Conservation (phyloP, 2,797 vertebrate species). For the Anguilla megastoma region DNA sequence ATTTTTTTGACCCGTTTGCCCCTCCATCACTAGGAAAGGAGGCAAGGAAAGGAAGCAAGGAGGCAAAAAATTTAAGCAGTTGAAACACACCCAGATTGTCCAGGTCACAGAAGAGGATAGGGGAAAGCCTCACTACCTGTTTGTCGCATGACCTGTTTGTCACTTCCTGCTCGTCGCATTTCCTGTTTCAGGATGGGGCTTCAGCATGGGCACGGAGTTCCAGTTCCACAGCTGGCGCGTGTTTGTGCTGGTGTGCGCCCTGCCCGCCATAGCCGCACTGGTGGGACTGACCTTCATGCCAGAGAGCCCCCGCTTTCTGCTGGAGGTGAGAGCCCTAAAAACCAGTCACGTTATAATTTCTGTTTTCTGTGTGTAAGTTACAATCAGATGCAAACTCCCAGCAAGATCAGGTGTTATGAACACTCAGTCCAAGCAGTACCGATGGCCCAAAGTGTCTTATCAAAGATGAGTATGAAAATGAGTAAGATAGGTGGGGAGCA, state of each 20-base stretch:
- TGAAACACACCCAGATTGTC: too few species aligned
- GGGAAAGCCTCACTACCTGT: background rate
- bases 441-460: background rate
- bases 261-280: constrained; percentile 85
- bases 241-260: constrained; percentile 88
- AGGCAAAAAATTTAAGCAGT: too few species aligned
- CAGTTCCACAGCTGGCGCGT: constrained; percentile 97
- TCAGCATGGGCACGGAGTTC: constrained; percentile 88
- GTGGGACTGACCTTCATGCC: constrained; percentile 91
- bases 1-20: too few species aligned
- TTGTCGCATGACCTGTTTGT: constrained; percentile 9
- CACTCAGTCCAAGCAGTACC: background rate
- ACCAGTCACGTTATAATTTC: background rate
- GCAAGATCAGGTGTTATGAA: background rate
- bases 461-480: too few species aligned
- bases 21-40: too few species aligned
- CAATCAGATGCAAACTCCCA: background rate
- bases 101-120: background rate
- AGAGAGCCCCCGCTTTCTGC: constrained; percentile 92
- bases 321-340: constrained; percentile 81
- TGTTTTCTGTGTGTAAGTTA: background rate
- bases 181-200: constrained; percentile 87
- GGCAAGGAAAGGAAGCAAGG: too few species aligned
- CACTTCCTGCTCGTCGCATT: background rate
- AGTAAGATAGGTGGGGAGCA: too few species aligned